These are phyloP conservation scores for Tichodroma muraria DNA, from an alignment of 2,113 vertebrate genomes.

Conservation along the genomic window DNA sequence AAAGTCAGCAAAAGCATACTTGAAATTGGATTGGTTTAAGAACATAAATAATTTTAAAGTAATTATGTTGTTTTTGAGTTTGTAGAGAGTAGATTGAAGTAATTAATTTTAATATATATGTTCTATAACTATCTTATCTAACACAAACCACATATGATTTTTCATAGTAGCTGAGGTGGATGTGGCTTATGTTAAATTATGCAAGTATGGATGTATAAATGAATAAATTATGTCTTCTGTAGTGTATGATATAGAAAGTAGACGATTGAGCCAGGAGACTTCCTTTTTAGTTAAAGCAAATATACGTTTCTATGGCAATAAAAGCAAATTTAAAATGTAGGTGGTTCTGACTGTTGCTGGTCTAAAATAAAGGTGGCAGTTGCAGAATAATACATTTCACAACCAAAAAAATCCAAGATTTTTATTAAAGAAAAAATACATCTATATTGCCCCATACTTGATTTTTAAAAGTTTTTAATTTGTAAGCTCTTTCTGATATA, in stretches of 20 bases:
- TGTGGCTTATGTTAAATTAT: neutral
- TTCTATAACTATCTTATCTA: neutral
- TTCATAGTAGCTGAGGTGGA: neutral
- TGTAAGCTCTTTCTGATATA: neutral
- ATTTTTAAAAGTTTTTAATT: neutral
- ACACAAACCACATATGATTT: neutral
- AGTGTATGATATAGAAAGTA: neutral
- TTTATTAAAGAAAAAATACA: neutral
- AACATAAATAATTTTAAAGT: neutral
- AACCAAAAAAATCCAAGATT: neutral
- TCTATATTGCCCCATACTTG: neutral
- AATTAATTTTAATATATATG: neutral
- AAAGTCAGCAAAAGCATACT: neutral
- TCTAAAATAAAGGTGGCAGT: slow-evolving; percentile 25
- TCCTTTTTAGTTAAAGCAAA: slow-evolving; percentile 38
- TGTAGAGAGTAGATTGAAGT: neutral
- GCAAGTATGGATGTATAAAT: neutral
- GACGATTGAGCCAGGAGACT: neutral
- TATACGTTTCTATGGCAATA: slow-evolving; percentile 53
- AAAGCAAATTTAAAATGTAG: slow-evolving; percentile 44
- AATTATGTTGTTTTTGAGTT: neutral
- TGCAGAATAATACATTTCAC: slow-evolving; percentile 1
- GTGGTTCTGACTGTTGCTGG: slow-evolving; percentile 49
- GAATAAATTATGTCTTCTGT: neutral
- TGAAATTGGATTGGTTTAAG: neutral